Conservation (phyloP, 2,797 vertebrate genomes). For the Dermochelys coriacea region DNA sequence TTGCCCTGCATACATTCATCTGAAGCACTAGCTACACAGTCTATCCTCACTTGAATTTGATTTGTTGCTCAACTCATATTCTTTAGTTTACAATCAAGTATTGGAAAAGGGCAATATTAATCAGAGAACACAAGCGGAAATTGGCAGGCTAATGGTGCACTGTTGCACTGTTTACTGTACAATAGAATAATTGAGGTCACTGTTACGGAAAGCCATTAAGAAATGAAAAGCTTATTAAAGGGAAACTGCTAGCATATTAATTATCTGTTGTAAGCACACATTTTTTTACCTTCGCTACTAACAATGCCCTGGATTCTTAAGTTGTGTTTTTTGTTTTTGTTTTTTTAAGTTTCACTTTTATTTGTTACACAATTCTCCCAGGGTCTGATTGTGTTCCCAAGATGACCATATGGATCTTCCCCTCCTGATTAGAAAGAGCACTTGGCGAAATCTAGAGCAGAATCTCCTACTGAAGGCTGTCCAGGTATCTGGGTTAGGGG, state of each 20-base stretch:
- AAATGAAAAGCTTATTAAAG: constrained; percentile 27
- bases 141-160: constrained; percentile 33
- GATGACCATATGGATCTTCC: neutral
- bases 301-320: neutral
- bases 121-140: neutral
- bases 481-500: neutral
- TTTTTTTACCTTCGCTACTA: neutral
- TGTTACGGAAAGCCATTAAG: constrained; percentile 40
- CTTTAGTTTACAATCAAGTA: constrained; percentile 53
- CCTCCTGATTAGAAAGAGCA: neutral
- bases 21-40: constrained; percentile 20
- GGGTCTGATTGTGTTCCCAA: neutral
- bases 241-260: neutral
- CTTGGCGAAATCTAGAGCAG: neutral
- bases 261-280: neutral
- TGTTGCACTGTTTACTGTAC: neutral
- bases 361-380: neutral
- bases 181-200: constrained; percentile 33
- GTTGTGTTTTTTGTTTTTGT: neutral
- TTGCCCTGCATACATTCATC: constrained; percentile 45
- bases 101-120: constrained; percentile 64
- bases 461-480: neutral
- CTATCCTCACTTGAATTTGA: constrained; percentile 45
- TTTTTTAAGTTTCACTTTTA: too few species aligned
- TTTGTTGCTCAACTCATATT: constrained; percentile 52